A percentile compares a stretch with the other conserved stretches of the same genome.
Evolutionary conservation across 2,797 vertebrate species (phyloP).

Genomic region (Mus minutoides): DNA sequence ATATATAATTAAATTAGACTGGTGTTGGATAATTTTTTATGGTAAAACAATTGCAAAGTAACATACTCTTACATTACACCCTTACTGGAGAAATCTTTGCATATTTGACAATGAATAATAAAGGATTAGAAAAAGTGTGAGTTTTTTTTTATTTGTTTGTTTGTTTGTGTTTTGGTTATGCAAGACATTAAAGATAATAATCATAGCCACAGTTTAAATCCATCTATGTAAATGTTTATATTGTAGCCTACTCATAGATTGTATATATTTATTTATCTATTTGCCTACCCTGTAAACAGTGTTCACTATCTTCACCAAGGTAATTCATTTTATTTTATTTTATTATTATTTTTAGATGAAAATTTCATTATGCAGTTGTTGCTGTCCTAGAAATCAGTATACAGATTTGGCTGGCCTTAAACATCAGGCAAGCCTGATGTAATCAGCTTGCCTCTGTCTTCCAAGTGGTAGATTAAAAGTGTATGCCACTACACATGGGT

Average conservation of each 20-base stretch:
- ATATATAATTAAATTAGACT: conserved; percentile 82
- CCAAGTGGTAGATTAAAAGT: neutral
- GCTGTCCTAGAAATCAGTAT: neutral
- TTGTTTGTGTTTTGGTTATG: neutral
- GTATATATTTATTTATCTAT: neutral
- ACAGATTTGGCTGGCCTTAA: neutral
- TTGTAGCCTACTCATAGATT: neutral
- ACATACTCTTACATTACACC: conserved; percentile 55
- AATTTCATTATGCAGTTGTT: neutral
- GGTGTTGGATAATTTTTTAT: conserved; percentile 68
- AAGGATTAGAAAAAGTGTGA: neutral
- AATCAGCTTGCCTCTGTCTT: neutral
- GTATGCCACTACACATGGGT: neutral
- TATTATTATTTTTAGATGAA: neutral
- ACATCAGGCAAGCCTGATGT: too few species aligned
- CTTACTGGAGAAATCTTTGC: conserved; percentile 73
- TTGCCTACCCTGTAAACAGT: neutral
- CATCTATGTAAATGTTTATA: neutral
- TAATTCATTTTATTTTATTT: neutral
- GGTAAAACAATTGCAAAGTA: conserved; percentile 57
- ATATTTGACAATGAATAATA: conserved; percentile 72
- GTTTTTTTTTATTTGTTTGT: neutral
- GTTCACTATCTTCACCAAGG: neutral
- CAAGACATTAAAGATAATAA: neutral
- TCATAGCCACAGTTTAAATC: conserved; percentile 49